These are phyloP conservation scores for Drosophila leontia DNA, from an alignment of 1,140 invertebrate species.

Conservation along the genomic window DNA sequence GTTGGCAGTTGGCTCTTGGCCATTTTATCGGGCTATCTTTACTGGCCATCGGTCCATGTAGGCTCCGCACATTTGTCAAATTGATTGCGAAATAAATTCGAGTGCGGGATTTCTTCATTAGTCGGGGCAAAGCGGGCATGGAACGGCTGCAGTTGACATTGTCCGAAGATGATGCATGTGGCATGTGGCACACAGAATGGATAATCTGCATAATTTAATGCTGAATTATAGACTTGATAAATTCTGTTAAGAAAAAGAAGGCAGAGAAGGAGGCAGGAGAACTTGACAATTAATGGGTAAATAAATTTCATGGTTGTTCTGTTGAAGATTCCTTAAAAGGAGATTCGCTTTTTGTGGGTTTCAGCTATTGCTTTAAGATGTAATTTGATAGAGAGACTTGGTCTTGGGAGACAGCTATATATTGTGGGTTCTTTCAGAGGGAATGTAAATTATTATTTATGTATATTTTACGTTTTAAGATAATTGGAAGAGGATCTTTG, in stretches of 20 bases:
- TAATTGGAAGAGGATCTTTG: not conserved
- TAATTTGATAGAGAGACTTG: conserved; percentile 15
- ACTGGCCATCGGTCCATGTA: conserved; percentile 37
- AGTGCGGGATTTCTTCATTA: conserved; percentile 63
- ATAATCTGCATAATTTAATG: conserved; percentile 80
- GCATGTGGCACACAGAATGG: conserved; percentile 33
- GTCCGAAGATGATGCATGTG: conserved; percentile 70
- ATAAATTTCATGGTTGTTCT: conserved; percentile 42
- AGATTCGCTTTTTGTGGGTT: conserved; percentile 29
- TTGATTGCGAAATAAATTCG: conserved; percentile 81
- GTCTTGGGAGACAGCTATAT: not conserved
- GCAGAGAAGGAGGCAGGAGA: not conserved
- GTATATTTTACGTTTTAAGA: not conserved
- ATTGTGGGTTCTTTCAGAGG: not conserved
- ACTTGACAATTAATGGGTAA: conserved; percentile 45
- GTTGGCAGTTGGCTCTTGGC: conserved; percentile 29
- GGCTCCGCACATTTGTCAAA: conserved; percentile 75
- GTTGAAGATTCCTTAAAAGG: conserved; percentile 30
- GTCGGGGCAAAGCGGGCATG: conserved; percentile 2
- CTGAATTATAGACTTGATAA: conserved; percentile 70
- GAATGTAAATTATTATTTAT: not conserved
- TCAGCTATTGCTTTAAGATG: conserved; percentile 10
- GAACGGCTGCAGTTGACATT: conserved; percentile 54
- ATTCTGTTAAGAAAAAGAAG: not conserved
- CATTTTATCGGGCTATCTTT: conserved; percentile 44